Base-by-base conservation (phyloP, 2,888 invertebrate genomes). In the Onchidella celtica region DNA sequence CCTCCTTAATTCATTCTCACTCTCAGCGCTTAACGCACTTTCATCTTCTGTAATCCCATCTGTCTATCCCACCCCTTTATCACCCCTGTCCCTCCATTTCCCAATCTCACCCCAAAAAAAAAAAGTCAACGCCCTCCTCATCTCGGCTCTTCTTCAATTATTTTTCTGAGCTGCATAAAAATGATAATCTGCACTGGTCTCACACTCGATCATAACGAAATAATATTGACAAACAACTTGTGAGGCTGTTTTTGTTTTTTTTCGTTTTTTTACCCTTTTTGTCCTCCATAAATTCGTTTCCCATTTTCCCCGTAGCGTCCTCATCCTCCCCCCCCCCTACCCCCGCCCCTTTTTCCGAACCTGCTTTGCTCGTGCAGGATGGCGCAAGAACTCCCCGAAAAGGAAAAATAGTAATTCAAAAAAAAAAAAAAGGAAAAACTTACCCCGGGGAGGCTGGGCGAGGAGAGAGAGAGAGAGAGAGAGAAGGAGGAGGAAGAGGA, bases 161-260 rank as follows among this genome's bases (percentile, higher is more conserved):
- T 36, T n/a, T 66, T 24, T 73, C 66, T 78, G 59, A 40, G 66
- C 59, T 55, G 6, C 6, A 32, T 32, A 72, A 57, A 55, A 72
- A 55, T 34, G 32, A 72, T 57, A 55, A 72, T 57, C 57, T 57
- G 57, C 57, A 32, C 70, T 72, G 21, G 2, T 3, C 55, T 14
- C n/a, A 40, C 55, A 55, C 70, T 57, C 55, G 29, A 72, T 72
- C 55, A 72, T 72, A 57, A 57, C 70, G 70, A 55, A 74, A 61
- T 74, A 29, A 38, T 61, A 74, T 74, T 36, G 74, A 74, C 61
- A 74, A 74, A 74, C 61, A 74, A 61, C 74, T 47, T 6, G 27
- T n/a, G n/a, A n/a, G n/a, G n/a, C n/a, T n/a, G n/a, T n/a, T n/a
- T n/a, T n/a, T n/a, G n/a, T n/a, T n/a, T n/a, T n/a, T n/a, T n/a